Evolutionary conservation across 2,113 vertebrate species (phyloP), one percentile per base, ranked within the genome.

Genomic region (Empidonax traillii): DNA sequence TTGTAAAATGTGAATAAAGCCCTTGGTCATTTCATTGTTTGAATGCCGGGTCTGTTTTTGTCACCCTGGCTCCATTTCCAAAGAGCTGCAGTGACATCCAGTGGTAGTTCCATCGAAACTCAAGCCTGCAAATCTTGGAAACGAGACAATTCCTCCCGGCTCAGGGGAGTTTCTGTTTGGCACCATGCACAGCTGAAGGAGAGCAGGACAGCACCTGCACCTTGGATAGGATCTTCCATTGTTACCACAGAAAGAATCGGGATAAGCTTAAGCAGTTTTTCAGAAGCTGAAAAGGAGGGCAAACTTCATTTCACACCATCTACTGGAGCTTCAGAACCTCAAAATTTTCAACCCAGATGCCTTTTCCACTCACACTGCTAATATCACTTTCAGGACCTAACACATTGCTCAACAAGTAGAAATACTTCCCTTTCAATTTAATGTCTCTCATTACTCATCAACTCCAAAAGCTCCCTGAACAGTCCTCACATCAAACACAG

Each of bases 61-160:
- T 72, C 86, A 58, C 30, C 6, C 72, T 71, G 63, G 63, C 66
- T 78, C 52, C 31, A 78, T 76, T 85, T 63, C 5, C 33, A 63
- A 89, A 76, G 91, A 81, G 65, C 84, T 93, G 74, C 81, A 93
- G 90, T 44, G 76, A 91, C 87, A 94, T 67, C 94, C 72, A 88
- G 84, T n/a, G 81, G 90, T 35, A 69, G 75, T 33, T 23, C 41
- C 30, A 59, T 5, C 58, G 75, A 96, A 92, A 74, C 30, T 41
- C 53, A 65, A 66, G 41, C 49, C 35, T 41, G 44, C 12, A 44
- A 72, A 67, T 35, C 23, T 18, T 25, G 37, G 15, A 53, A 91
- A 75, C 3, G 11, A 69, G 51, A 63, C 68, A 72, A 68, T 55
- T 79, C 39, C 47, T 67, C 37, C 71, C 72, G 73, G 9, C 8